phyloP scores from a whole-genome alignment of 2,113 vertebrate genomes.

The Cyanistes caeruleus region DNA sequence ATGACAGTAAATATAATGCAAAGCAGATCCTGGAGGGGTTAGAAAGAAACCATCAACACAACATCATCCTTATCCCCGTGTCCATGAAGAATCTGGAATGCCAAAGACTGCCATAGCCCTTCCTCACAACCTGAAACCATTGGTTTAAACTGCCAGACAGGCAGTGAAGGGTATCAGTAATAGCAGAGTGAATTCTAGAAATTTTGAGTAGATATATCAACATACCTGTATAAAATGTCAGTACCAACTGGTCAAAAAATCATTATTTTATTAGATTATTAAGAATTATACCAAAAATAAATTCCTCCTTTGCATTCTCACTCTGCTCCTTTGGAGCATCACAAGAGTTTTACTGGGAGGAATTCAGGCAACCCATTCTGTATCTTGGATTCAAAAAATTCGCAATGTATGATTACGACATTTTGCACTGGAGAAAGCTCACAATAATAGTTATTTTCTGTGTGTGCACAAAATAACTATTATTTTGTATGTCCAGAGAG shows the following conservation, averaged over 20 bases:
- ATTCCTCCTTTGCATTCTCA: neutral
- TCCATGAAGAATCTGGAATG: rapidly evolving
- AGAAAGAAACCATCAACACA: neutral
- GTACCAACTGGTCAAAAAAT: neutral
- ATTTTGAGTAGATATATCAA: neutral
- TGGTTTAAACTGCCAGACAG: neutral
- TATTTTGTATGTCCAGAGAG: neutral
- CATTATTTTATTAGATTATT: neutral
- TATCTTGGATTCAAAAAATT: neutral
- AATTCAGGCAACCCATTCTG: neutral
- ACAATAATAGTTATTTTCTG: neutral
- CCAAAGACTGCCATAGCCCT: neutral
- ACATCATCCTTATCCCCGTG: neutral
- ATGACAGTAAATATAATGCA: neutral
- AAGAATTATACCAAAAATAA: neutral
- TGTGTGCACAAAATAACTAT: neutral
- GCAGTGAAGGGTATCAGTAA: neutral
- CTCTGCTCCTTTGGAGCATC: neutral
- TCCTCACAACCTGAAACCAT: neutral
- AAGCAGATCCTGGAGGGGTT: neutral
- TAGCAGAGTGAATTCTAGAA: neutral
- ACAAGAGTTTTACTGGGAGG: neutral
- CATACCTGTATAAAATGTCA: neutral
- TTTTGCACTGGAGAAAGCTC: neutral
- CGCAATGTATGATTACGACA: neutral